Conservation (phyloP, 1,140 invertebrate genomes). For the Palaemon carinicauda region DNA sequence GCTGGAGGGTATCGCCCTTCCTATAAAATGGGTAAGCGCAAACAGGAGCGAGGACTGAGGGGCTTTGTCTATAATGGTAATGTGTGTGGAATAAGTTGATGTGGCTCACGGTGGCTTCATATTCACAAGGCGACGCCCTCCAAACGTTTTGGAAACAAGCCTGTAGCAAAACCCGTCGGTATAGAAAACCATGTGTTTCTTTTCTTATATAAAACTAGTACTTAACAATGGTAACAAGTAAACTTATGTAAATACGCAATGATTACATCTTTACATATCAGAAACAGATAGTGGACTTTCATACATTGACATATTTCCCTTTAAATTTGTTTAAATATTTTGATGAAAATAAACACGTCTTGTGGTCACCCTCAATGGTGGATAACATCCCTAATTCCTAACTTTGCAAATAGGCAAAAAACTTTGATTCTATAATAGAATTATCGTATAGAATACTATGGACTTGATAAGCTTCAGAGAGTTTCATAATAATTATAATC, state of each 20-base stretch:
- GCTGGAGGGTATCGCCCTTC: constrained; percentile 16
- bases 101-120: neutral
- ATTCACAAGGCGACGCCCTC: constrained; percentile 16
- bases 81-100: neutral
- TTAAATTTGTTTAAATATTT: constrained; percentile 26
- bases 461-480: constrained; percentile 33
- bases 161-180: constrained; percentile 42
- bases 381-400: constrained; percentile 46
- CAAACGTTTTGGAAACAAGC: constrained; percentile 20
- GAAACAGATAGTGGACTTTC: constrained; percentile 49
- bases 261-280: constrained; percentile 48
- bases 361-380: constrained; percentile 16
- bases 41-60: constrained; percentile 10
- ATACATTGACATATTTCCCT: constrained; percentile 33
- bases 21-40: constrained; percentile 40
- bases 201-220: constrained; percentile 56
- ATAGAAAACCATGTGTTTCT: constrained; percentile 58
- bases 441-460: constrained; percentile 54
- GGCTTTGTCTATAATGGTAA: constrained; percentile 10
- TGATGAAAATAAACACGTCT: constrained; percentile 46
- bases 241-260: constrained; percentile 40
- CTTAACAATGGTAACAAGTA: constrained; percentile 58
- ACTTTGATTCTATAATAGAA: constrained; percentile 56
- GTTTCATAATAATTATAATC: constrained; percentile 13
- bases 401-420: constrained; percentile 53